These are phyloP conservation scores for Synanthedon tipuliformis DNA, from an alignment of 2,888 invertebrate species.

Conservation along the genomic window DNA sequence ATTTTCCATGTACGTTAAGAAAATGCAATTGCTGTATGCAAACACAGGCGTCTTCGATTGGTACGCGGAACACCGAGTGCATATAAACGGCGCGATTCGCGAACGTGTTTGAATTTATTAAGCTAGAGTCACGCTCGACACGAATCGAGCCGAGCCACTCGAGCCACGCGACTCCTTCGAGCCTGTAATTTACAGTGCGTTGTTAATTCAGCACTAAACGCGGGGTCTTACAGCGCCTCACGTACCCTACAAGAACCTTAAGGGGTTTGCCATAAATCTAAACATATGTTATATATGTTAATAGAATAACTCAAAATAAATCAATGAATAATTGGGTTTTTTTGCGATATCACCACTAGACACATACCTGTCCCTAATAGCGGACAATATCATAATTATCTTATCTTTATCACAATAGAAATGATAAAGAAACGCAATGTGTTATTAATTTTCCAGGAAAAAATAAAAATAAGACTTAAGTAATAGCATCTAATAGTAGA, in stretches of 20 bases:
- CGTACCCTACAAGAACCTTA: background rate
- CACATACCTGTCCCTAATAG: too few species aligned
- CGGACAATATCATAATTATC: too few species aligned
- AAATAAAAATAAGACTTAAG: too few species aligned
- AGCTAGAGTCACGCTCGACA: constrained; percentile 10
- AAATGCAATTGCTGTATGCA: constrained; percentile 12
- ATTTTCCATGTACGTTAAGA: background rate
- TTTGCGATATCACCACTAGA: too few species aligned
- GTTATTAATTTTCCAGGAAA: too few species aligned
- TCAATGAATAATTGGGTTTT: too few species aligned
- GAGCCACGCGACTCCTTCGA: constrained; percentile 10
- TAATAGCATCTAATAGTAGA: too few species aligned
- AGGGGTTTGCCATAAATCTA: too few species aligned
- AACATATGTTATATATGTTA: too few species aligned
- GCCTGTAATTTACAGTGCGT: constrained; percentile 25
- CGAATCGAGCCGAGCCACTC: constrained; percentile 8
- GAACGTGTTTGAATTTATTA: constrained; percentile 28
- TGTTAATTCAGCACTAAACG: constrained; percentile 31
- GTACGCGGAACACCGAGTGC: constrained; percentile 12
- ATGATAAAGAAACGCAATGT: too few species aligned
- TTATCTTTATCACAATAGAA: too few species aligned
- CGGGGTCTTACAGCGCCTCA: constrained; percentile 22
- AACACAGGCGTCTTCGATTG: constrained; percentile 15
- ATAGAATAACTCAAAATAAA: too few species aligned
- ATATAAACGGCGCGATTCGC: constrained; percentile 13